Conservation (phyloP, 2,113 vertebrate species). For the Helogale parvula region DNA sequence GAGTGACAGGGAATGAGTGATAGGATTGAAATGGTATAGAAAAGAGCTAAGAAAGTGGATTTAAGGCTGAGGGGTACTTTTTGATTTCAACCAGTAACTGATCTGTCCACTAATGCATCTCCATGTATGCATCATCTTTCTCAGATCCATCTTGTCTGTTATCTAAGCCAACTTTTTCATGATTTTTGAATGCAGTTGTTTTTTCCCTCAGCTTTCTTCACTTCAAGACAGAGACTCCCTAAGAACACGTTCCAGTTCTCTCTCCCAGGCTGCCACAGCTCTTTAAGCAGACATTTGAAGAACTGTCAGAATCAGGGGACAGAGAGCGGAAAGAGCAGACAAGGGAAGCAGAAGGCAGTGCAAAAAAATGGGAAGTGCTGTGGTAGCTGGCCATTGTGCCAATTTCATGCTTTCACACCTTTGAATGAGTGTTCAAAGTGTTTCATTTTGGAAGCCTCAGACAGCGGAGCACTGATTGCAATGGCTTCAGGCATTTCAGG, state of each 20-base stretch:
- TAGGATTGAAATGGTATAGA: background rate
- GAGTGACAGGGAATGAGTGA: background rate
- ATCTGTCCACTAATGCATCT: background rate
- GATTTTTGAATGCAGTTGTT: background rate
- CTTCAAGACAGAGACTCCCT: slow-evolving; percentile 20
- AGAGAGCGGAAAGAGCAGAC: slow-evolving; percentile 36
- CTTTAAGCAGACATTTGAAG: slow-evolving; percentile 70
- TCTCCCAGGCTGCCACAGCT: background rate
- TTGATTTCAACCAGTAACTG: background rate
- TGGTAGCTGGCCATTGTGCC: background rate
- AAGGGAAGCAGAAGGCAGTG: slow-evolving; percentile 46
- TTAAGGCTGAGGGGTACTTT: background rate
- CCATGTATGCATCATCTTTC: fast-evolving
- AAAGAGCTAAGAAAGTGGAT: background rate
- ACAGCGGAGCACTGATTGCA: slow-evolving; percentile 45
- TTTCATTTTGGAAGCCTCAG: slow-evolving; percentile 78
- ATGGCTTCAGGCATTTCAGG: slow-evolving; percentile 59
- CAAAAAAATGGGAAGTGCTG: slow-evolving; percentile 36
- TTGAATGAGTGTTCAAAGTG: slow-evolving; percentile 74
- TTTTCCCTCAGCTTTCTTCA: slow-evolving; percentile 37
- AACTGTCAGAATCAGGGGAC: slow-evolving; percentile 56
- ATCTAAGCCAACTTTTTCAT: background rate
- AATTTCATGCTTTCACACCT: slow-evolving; percentile 72
- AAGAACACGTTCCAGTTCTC: slow-evolving; percentile 14
- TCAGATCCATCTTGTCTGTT: background rate